Conservation (phyloP, 2,113 vertebrate species). For the Marcusenius ussheri region DNA sequence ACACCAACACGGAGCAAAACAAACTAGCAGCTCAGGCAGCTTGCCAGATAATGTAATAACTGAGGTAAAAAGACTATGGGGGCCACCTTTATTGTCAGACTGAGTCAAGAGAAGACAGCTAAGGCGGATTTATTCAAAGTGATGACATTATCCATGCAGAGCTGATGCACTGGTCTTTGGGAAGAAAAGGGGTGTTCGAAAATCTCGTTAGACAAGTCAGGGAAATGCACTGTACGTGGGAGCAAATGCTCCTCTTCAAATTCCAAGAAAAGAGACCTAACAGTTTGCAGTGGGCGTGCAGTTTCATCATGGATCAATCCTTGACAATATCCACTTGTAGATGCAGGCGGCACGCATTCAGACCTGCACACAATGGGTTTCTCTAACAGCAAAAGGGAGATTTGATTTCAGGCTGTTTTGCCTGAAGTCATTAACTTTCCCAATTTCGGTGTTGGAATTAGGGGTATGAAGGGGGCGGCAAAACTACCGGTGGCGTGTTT, state of each 20-base stretch:
- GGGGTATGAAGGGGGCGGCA: background rate
- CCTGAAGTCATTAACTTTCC: background rate
- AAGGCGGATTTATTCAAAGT: background rate
- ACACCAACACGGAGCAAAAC: background rate
- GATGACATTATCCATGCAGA: background rate
- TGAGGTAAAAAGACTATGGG: background rate
- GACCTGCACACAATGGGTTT: background rate
- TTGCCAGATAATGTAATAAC: background rate
- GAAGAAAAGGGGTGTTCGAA: background rate
- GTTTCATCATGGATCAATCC: conserved; percentile 2
- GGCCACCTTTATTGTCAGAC: background rate
- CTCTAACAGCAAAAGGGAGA: background rate
- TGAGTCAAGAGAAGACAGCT: background rate
- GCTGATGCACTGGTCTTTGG: background rate
- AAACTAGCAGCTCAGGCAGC: background rate
- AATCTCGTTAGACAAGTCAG: conserved; percentile 11
- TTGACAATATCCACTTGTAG: background rate
- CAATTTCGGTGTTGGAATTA: background rate
- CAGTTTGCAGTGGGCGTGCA: conserved; percentile 16
- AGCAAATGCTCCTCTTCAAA: conserved; percentile 5
- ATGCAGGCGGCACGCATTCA: background rate
- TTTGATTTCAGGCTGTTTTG: conserved; percentile 1
- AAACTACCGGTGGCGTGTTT: background rate
- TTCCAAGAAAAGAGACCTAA: conserved; percentile 9
- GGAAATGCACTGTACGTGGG: conserved; percentile 4